Conservation (phyloP, 2,113 vertebrate genomes). For the Butorides virescens region DNA sequence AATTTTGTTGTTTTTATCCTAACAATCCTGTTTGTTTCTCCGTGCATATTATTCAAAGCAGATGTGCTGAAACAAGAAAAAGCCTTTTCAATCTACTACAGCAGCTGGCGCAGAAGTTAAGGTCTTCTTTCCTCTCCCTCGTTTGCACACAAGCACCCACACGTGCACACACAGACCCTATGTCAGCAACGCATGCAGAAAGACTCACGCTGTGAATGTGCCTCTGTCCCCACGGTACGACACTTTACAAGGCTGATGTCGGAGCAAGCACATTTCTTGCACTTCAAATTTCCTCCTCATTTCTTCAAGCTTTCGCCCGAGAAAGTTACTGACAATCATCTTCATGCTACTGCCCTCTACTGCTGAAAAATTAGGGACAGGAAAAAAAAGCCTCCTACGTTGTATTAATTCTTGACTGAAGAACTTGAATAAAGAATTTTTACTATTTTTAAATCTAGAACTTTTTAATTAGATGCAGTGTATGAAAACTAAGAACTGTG, state of each 20-base stretch:
- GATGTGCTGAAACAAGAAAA: background rate
- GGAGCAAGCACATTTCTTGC: background rate
- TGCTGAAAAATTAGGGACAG: background rate
- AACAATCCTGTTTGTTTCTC: conserved; percentile 12
- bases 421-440: background rate
- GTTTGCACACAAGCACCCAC: background rate
- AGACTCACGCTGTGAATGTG: background rate
- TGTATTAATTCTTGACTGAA: fast-evolving
- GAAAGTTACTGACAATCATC: background rate
- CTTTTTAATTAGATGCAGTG: too few species aligned
- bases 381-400: fast-evolving
- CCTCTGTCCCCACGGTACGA: background rate
- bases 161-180: background rate
- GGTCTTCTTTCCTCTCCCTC: background rate
- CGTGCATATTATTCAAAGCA: background rate
- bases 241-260: background rate
- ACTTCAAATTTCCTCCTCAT: background rate
- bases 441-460: background rate
- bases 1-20: background rate
- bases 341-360: conserved; percentile 64
- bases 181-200: background rate
- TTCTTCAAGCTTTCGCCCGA: background rate
- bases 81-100: background rate
- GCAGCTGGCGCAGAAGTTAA: background rate
- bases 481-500: background rate